Conservation (phyloP, 64 coral and sea anemone genomes). For the Catalaphyllia jardinei region DNA sequence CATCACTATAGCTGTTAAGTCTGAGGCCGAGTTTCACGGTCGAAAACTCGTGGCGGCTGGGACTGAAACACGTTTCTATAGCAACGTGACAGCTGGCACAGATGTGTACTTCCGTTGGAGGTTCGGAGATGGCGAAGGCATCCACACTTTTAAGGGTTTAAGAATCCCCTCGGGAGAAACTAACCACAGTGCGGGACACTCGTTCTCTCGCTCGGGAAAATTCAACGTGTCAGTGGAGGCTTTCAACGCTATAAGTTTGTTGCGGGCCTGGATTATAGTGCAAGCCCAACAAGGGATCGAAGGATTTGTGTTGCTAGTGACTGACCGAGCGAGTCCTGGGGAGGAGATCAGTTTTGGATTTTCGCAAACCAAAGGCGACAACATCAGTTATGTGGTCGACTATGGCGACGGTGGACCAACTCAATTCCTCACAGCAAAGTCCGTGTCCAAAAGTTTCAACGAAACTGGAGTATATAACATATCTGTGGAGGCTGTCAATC, state of each 20-base stretch:
- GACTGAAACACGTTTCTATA: constrained; percentile 15
- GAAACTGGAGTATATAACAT: constrained; percentile 20
- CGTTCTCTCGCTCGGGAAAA: constrained; percentile 21
- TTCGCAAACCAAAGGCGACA: constrained; percentile 45
- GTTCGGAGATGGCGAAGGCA: constrained; percentile 15
- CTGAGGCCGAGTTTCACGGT: constrained; percentile 6
- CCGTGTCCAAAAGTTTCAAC: constrained; percentile 22
- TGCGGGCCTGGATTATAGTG: constrained; percentile 35
- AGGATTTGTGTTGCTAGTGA: constrained; percentile 35
- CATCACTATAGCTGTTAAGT: constrained; percentile 42
- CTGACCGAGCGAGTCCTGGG: background rate
- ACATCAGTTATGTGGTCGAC: constrained; percentile 56
- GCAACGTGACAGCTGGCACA: constrained; percentile 58
- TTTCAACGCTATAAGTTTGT: constrained; percentile 61
- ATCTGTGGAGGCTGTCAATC: constrained; percentile 62
- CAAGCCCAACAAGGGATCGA: constrained; percentile 71
- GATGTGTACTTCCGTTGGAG: constrained; percentile 54
- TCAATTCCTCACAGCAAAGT: constrained; percentile 11
- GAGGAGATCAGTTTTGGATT: constrained; percentile 17
- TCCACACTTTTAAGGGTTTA: background rate
- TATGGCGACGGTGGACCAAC: constrained; percentile 60
- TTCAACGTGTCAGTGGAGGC: constrained; percentile 56
- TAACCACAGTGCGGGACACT: constrained; percentile 14
- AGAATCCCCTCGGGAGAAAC: constrained; percentile 5
- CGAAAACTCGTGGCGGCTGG: constrained; percentile 42